Conservation (phyloP, 2,888 invertebrate species). For the Tortricodes alternella region DNA sequence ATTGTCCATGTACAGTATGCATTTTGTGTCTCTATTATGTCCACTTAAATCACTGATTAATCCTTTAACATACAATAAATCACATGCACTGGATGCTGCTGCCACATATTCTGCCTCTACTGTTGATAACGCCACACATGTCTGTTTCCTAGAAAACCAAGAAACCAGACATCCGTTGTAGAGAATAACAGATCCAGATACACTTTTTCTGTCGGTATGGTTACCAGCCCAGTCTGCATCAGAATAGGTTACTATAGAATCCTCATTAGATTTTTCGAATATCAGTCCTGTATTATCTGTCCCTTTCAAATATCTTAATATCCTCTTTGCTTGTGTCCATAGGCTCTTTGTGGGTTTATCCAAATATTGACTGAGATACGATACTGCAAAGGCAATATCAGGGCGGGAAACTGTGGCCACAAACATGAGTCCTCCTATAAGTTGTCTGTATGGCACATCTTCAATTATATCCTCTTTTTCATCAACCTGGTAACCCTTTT, state of each 20-base stretch:
- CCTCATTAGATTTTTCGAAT: neutral
- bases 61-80: neutral
- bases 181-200: neutral
- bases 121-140: neutral
- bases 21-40: neutral
- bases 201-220: neutral
- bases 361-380: neutral
- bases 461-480: neutral
- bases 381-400: neutral
- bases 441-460: neutral
- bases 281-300: neutral
- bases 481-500: neutral
- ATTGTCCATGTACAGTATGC: neutral
- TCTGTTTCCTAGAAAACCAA: slow-evolving; percentile 5
- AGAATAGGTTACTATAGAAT: neutral
- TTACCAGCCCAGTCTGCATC: neutral
- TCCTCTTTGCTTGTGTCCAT: neutral
- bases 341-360: neutral
- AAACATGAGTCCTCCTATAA: neutral
- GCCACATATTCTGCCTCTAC: slow-evolving; percentile 7
- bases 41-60: neutral
- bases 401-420: neutral
- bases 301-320: neutral
- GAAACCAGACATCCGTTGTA: neutral
- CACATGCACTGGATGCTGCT: slow-evolving; percentile 4